phyloP scores from a whole-genome alignment of 2,113 vertebrate species.

The Hipposideros armiger region DNA sequence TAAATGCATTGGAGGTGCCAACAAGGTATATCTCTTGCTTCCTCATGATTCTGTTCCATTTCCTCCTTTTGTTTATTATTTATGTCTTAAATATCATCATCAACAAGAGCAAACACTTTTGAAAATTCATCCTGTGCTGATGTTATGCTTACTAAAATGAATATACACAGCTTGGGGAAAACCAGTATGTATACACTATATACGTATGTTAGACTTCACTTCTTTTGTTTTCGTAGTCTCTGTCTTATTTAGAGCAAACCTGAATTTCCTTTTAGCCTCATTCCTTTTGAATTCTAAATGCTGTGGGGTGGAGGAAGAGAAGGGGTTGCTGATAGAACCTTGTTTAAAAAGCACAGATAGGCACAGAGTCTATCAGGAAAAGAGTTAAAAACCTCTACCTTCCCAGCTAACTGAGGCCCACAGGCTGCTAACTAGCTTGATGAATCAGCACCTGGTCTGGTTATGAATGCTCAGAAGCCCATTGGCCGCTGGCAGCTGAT shows the following conservation, averaged over 20 bases:
- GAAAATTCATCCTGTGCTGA: neutral
- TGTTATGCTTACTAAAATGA: neutral
- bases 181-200: neutral
- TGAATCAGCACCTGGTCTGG: slow-evolving; percentile 84
- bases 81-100: slow-evolving; percentile 19
- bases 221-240: neutral
- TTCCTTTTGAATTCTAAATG: slow-evolving; percentile 39
- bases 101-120: neutral
- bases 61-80: slow-evolving; percentile 15
- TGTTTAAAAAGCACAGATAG: slow-evolving; percentile 27
- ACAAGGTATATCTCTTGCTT: neutral
- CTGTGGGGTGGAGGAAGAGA: too few relatives aligned
- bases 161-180: neutral
- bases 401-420: slow-evolving; percentile 74
- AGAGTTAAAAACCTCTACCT: slow-evolving; percentile 76
- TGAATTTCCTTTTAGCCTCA: neutral
- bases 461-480: slow-evolving; percentile 74
- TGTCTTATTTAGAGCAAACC: slow-evolving; percentile 38
- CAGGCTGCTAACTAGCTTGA: slow-evolving; percentile 85
- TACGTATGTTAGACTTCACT: neutral
- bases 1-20: slow-evolving; percentile 27
- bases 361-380: slow-evolving; percentile 61
- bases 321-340: neutral
- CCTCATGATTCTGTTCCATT: neutral
- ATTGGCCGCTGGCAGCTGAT: slow-evolving; percentile 82